Base-by-base conservation (phyloP, 2,113 vertebrate species). In the Chrysemys picta region DNA sequence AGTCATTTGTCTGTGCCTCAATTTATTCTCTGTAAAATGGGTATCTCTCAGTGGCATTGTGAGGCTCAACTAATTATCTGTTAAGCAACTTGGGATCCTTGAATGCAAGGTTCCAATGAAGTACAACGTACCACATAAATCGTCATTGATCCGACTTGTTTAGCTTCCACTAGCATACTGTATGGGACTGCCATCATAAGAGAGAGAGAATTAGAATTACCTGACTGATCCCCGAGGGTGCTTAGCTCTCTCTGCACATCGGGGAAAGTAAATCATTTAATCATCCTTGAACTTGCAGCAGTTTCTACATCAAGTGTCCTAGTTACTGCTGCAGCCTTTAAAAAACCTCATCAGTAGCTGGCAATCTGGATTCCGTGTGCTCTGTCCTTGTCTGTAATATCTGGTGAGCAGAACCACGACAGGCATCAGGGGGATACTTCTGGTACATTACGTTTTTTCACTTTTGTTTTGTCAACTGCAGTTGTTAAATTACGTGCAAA, bases 121-220 rank as follows among this genome's bases (percentile, higher is more conserved):
- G 27, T 27, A 4, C 1, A n/a, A 38, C 86, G 22, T 27, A 54
- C 5, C 1, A 1, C 0, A 0, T 2, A 0, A 25, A 19, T 65
- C 59, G 35, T 12, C 16, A 29, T 10, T 12, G 29, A 11, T 47
- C 56, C 1, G 0, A 5, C 72, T 17, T 54, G 4, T 1, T 50
- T 62, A 10, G 13, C 80, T 94, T 65, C 45, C 72, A 54, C 24
- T 87, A 12, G 53, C 54, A 47, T 72, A 53, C 42, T 94, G 12
- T 5, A 14, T 53, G 76, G 80, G 45, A 95, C 90, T 53, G 45
- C 72, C 10, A 6, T 50, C 9, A 35, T 29, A 84, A 86, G 76
- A 78, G 47, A 42, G 14, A 88, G 76, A 17, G 82, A 88, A 91
- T 31, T 91, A 93, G 75, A 93, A 83, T 79, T 65, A 65, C 89